A percentile compares a stretch with the other conserved stretches of the same genome.
Conservation (phyloP, 2,797 vertebrate species). For the Spinus pinus region DNA sequence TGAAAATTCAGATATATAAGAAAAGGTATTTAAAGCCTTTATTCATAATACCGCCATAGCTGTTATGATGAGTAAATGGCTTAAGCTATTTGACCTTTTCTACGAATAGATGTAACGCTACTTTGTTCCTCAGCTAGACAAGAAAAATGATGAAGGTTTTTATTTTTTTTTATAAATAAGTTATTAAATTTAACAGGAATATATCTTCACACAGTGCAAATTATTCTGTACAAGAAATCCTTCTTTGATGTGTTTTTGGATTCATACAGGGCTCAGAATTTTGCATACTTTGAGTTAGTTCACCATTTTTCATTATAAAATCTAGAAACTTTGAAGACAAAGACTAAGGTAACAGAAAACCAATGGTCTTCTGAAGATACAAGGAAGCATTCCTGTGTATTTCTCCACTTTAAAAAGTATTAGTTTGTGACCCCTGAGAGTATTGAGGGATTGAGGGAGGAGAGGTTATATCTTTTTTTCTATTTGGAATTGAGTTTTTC, state of each 20-base stretch:
- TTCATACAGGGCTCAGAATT: not conserved
- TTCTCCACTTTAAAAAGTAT: not conserved
- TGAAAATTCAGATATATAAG: not conserved
- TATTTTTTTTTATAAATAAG: not conserved
- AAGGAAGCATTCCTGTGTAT: not conserved
- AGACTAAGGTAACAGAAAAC: not conserved
- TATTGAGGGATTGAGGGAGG: not conserved
- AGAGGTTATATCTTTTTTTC: rapidly evolving
- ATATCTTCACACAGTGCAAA: not conserved
- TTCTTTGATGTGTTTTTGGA: not conserved
- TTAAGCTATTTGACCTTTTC: not conserved
- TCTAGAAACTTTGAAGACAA: not conserved
- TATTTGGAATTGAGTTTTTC: not conserved
- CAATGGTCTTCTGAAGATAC: not conserved
- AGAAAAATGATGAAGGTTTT: not conserved
- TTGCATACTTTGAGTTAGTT: not conserved
- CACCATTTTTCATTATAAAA: not conserved
- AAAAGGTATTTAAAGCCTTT: not conserved
- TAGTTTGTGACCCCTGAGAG: not conserved
- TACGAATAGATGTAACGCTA: not conserved
- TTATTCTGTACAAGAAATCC: not conserved
- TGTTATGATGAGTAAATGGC: not conserved
- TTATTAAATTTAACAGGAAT: not conserved
- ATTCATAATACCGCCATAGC: not conserved
- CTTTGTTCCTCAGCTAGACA: not conserved